Percentiles rank a stretch among this genome's conserved stretches.
Conservation (phyloP, 2,888 invertebrate species). For the Parelbella ahira region DNA sequence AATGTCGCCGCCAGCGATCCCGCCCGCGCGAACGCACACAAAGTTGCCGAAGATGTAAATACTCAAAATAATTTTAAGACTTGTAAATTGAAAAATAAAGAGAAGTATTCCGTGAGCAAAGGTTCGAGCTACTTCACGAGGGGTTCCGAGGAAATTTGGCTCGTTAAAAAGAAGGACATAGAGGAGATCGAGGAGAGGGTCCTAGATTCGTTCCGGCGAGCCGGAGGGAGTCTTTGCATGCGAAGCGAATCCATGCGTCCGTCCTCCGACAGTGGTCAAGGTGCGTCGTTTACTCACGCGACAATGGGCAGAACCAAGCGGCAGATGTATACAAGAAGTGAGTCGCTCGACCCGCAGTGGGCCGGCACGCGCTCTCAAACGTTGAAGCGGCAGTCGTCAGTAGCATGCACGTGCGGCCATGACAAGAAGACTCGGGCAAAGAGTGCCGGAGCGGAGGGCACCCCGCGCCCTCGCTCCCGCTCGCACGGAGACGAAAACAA, state of each 20-base stretch:
- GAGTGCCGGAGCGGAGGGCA: constrained; percentile 44
- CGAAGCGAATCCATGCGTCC: constrained; percentile 49
- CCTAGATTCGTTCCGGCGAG: constrained; percentile 65
- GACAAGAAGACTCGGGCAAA: constrained; percentile 66
- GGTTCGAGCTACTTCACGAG: constrained; percentile 72
- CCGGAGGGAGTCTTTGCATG: constrained; percentile 55
- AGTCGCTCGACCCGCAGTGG: constrained; percentile 66
- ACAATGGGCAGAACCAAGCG: constrained; percentile 55
- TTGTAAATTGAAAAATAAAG: constrained; percentile 63
- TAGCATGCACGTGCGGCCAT: constrained; percentile 72
- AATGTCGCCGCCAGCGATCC: constrained; percentile 65
- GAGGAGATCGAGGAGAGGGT: constrained; percentile 74
- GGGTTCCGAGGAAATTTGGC: constrained; percentile 74
- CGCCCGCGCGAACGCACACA: constrained; percentile 40
- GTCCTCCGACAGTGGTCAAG: constrained; percentile 55
- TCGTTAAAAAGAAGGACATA: constrained; percentile 76
- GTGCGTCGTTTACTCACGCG: constrained; percentile 47
- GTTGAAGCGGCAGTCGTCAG: constrained; percentile 65
- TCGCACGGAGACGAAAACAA: constrained; percentile 65
- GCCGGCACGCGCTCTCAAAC: constrained; percentile 60
- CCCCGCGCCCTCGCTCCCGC: constrained; percentile 57
- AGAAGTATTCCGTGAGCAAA: constrained; percentile 66
- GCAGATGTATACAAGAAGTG: constrained; percentile 61
- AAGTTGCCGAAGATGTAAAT: constrained; percentile 54
- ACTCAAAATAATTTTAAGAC: constrained; percentile 58